Base-by-base conservation (phyloP, 2,888 invertebrate species). In the Lasioglossum leucozonium region DNA sequence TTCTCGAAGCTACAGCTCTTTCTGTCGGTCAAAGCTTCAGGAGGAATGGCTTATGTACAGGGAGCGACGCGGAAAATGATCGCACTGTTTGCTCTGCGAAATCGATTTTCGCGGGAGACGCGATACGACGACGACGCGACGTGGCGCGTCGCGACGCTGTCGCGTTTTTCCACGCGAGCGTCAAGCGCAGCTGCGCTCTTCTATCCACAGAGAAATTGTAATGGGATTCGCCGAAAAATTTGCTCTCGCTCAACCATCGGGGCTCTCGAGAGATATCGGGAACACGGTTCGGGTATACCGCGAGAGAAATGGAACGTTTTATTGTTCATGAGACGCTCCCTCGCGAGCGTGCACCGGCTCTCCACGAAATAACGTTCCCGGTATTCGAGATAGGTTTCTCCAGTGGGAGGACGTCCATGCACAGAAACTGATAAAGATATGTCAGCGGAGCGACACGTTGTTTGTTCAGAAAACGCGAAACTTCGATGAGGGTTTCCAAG, bases 41-140 rank as follows among this genome's bases (percentile, higher is more conserved):
- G 75, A 55, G 77, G 78, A 65, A 73, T 79, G 72, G 77, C 42
- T 82, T 88, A 89, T 89, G 82, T 88, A 88, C 88, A 88, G 44
- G 80, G 65, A 79, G 78, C 75, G 87, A 87, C 79, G 84, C 75
- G 86, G 65, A 62, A 44, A 77, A 79, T 78, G 75, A 85, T 84
- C 65, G 58, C 26, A 30, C 40, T 44, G 58, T 71, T 55, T 47
- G 44, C 58, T 47, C 62, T 34, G 47, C n/a, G 76, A 77, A 84
- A 84, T 84, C 84, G 84, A 84, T 84, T 74, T 51, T 26, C 71
- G 42, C 71, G 26, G 16, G 26, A 13, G 18, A 71, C 30, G 42
- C 26, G 71, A 18, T 13, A 42, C n/a, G 22, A 16, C 47, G 34
- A n/a, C 30, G 26, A 13, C 13, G 26, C 47, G 22, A 1, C 26